Evolutionary conservation across 37 sponge, comb jelly and placozoan species (phyloP).

Genomic region (Ephydatia muelleri): DNA sequence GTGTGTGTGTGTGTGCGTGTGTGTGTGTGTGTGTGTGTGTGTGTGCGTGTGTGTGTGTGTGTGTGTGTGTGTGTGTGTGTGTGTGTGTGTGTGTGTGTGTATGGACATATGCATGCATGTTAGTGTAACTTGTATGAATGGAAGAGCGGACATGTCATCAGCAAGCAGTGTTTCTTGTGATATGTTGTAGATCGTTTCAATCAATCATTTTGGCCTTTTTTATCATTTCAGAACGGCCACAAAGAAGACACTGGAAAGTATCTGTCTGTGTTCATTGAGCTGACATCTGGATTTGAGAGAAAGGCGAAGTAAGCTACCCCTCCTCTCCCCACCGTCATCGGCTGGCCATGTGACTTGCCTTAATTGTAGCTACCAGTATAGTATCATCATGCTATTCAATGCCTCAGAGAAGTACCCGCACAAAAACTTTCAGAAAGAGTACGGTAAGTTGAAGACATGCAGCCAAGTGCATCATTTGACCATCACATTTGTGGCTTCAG

Average conservation of each 20-base stretch:
- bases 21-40: not conserved
- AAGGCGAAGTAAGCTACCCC: slow-evolving; percentile 36
- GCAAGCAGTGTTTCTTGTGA: too few species aligned
- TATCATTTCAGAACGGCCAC: slow-evolving; percentile 68
- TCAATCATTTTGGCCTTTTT: not conserved
- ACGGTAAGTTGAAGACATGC: slow-evolving; percentile 24
- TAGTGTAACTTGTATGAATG: not conserved
- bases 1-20: slow-evolving; percentile 11
- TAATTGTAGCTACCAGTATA: slow-evolving; percentile 84
- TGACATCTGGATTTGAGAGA: slow-evolving; percentile 61
- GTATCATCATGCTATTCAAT: slow-evolving; percentile 74
- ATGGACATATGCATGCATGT: not conserved
- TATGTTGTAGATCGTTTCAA: too few species aligned
- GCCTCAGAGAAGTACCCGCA: slow-evolving; percentile 24
- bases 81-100: slow-evolving; percentile 15
- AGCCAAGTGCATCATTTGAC: not conserved
- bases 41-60: slow-evolving; percentile 4
- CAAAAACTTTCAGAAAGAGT: slow-evolving; percentile 61
- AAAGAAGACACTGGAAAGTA: slow-evolving; percentile 69
- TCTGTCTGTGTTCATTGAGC: slow-evolving; percentile 92
- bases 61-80: slow-evolving; percentile 1
- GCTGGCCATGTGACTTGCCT: not conserved
- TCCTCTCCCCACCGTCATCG: not conserved
- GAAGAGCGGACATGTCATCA: too few species aligned
- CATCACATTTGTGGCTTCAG: slow-evolving; percentile 23